phyloP scores from a whole-genome alignment of 2,113 vertebrate genomes.

The Sebastes fasciatus region DNA sequence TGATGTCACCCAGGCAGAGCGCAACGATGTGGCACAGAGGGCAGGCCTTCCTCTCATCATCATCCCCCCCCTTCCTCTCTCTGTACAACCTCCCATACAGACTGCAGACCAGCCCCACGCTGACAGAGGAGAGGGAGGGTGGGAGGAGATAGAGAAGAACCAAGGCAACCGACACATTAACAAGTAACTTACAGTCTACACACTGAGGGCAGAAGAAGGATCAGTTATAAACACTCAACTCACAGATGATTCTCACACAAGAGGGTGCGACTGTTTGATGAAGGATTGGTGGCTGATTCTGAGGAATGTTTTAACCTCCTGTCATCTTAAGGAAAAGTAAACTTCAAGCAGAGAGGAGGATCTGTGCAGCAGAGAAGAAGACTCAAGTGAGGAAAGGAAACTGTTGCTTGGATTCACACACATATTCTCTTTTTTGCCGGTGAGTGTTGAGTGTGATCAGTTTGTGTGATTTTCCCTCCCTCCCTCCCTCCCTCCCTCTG shows the following conservation, averaged over 20 bases:
- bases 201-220: background rate
- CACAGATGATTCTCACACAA: background rate
- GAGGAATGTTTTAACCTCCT: background rate
- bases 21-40: background rate
- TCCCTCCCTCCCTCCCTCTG: background rate
- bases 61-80: background rate
- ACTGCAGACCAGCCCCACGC: conserved; percentile 6
- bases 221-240: background rate
- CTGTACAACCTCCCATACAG: background rate
- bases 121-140: background rate
- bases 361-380: background rate
- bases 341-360: background rate
- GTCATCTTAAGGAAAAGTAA: conserved; percentile 7
- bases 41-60: background rate
- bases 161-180: conserved; percentile 25
- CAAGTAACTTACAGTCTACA: conserved; percentile 17
- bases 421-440: conserved; percentile 25
- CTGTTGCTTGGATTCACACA: conserved; percentile 18
- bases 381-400: background rate
- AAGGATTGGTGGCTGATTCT: background rate
- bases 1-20: background rate
- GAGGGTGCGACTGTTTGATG: background rate
- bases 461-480: background rate
- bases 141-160: background rate
- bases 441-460: conserved; percentile 43